Base-by-base conservation (phyloP, 2,888 invertebrate genomes). In the Noctua pronuba region DNA sequence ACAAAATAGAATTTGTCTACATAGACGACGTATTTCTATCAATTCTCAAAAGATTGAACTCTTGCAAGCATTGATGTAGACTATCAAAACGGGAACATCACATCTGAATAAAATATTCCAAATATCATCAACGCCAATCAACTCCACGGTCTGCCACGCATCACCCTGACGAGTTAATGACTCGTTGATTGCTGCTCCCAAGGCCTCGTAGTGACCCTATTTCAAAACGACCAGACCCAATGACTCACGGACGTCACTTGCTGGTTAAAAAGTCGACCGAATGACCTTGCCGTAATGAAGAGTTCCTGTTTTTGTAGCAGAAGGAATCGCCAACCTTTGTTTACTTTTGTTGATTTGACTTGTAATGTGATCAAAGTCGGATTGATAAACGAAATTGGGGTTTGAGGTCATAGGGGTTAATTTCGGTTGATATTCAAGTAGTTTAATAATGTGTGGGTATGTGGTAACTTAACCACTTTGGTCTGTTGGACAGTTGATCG, bases 161-260 rank as follows among this genome's bases (percentile, higher is more conserved):
- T 79, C 75, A 70, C 74, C 70, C 78, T 71, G 70, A 73, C 65
- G 67, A 77, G 72, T 69, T 77, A 85, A 80, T 83, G 84, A 87
- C 79, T 71, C 79, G 86, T 84, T 88, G 86, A 88, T 88, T 86
- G 81, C 78, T 77, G 82, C 83, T 85, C 80, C 85, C 86, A 88
- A 88, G 87, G 88, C 66, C 88, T 76, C 68, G 62, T 41, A 64
- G 68, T 91, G 92, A 92, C 92, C 92, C 90, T 91, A 92, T 91
- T 91, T 83, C 79, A 75, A 79, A 83, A 75, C 75, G 70, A 73
- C 75, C 76, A 84, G 85, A 64, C 64, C 69, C 68, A 73, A 83
- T 93, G 93, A 93, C 86, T 94, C 94, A 94, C 85, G 81, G 85
- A 70, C 85, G 93, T 92, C 93, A 95, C 94, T 95, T 93, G 89